phyloP scores from a whole-genome alignment of 2,797 vertebrate species.

The Micrastur ruficollis region DNA sequence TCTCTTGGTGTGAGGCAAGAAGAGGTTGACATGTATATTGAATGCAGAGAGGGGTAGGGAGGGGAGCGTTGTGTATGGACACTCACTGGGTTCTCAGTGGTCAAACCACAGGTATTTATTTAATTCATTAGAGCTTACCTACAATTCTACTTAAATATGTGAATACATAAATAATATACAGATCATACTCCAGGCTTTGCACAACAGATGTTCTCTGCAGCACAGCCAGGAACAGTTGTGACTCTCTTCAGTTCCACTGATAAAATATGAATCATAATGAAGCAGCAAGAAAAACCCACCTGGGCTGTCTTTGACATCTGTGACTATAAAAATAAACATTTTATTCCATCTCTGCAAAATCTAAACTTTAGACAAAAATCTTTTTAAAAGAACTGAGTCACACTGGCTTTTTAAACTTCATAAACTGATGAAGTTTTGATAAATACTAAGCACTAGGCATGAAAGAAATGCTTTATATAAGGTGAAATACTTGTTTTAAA shows the following conservation, averaged over 20 bases:
- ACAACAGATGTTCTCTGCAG: not conserved
- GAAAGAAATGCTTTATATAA: not conserved
- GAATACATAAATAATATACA: not conserved
- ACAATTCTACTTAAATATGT: not conserved
- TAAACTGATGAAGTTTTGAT: not conserved
- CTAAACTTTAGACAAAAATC: not conserved
- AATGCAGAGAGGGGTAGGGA: not conserved
- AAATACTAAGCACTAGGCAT: not conserved
- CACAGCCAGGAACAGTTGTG: not conserved
- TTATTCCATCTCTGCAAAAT: not conserved
- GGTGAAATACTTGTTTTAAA: not conserved
- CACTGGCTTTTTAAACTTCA: not conserved
- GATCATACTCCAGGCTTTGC: not conserved
- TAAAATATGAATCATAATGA: not conserved
- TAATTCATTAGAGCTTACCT: not conserved
- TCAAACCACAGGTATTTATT: constrained; percentile 13
- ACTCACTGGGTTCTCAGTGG: not conserved
- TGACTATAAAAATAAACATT: not conserved
- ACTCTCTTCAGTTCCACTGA: not conserved
- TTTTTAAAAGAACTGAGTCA: not conserved
- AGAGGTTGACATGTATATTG: not conserved
- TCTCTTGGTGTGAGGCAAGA: not conserved
- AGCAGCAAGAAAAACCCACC: not conserved
- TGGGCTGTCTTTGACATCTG: not conserved
- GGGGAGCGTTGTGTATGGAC: not conserved